Percentiles rank a stretch among this genome's conserved stretches.
Evolutionary conservation across 2,888 invertebrate genomes (phyloP).

Genomic region (Corbicula japonica): DNA sequence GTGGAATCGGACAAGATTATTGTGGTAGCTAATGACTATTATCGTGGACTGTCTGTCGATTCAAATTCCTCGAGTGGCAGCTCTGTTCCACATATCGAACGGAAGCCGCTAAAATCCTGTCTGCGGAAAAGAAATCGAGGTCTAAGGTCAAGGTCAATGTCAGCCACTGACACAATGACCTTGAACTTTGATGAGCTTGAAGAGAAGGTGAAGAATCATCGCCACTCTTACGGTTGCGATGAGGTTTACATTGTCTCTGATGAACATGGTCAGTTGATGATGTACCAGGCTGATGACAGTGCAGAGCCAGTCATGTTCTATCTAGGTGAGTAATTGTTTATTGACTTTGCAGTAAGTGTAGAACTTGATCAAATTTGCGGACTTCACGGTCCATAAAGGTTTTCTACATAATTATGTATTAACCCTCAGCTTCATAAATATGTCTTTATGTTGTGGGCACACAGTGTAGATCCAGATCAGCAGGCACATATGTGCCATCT

Average conservation of each 20-base stretch:
- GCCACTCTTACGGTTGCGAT: slow-evolving; percentile 82
- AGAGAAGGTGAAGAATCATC: slow-evolving; percentile 73
- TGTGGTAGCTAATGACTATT: slow-evolving; percentile 49
- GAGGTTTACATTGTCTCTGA: slow-evolving; percentile 76
- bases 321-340: too few relatives aligned
- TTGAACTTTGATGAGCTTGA: slow-evolving; percentile 65
- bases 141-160: slow-evolving; percentile 76
- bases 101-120: slow-evolving; percentile 83
- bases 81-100: slow-evolving; percentile 69
- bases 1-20: slow-evolving; percentile 59
- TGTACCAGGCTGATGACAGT: slow-evolving; percentile 62
- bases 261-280: slow-evolving; percentile 70
- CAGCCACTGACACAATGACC: slow-evolving; percentile 72
- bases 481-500: too few relatives aligned
- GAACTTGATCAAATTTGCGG: too few relatives aligned
- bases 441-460: too few relatives aligned
- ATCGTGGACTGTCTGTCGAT: slow-evolving; percentile 63
- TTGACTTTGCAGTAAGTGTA: too few relatives aligned
- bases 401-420: too few relatives aligned
- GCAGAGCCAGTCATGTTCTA: slow-evolving; percentile 71
- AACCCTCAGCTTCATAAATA: too few relatives aligned
- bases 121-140: slow-evolving; percentile 74
- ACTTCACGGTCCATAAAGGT: too few relatives aligned
- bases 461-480: too few relatives aligned
- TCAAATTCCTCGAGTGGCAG: slow-evolving; percentile 71